Evolutionary conservation across 2,797 vertebrate genomes (phyloP), one percentile per base, ranked within the genome.

Genomic region (Lithobates sylvaticus): DNA sequence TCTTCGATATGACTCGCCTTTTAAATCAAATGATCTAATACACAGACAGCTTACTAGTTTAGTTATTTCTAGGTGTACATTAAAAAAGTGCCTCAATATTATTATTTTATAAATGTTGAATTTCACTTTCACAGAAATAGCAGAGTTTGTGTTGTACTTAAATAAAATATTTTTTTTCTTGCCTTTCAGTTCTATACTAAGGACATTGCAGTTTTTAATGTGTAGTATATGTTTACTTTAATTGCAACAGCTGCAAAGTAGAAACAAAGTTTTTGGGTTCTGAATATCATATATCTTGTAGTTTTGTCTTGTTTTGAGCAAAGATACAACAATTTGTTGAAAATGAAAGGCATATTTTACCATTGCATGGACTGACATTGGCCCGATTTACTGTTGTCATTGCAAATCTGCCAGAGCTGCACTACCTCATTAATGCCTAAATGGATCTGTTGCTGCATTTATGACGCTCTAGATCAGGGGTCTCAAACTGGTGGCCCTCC

Each of bases 21-120:
- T 93, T 92, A 93, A 95, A 95, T 95, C 92, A 92, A 94, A 94
- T 95, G 94, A 95, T 95, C 94, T 95, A 94, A 92, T 94, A 93
- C 91, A 90, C 92, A 92, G 92, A 94, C 92, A 92, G 92, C 91
- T 91, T 92, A 89, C 91, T 74, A 75, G 92, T 90, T 93, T 89
- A 92, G 88, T 81, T 88, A 88, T 87, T 82, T 86, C 73, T 77
- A 36, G 81, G 50, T 71, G 71, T 72, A 67, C 80, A 67, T 42
- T 72, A 54, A 72, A 83, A 39, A 86, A 70, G 29, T 47, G 29
- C 73, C 42, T 5, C 32, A 34, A 70, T 70, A 73, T 75, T 74
- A 76, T 74, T 79, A 68, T 73, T 68, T 29, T 87, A 80, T 76
- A 87, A 87, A 71, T 67, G 54, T 79, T 79, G 34, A 73, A 12